Evolutionary conservation across 2,797 vertebrate species (phyloP).

Genomic region (Danio tinwini): DNA sequence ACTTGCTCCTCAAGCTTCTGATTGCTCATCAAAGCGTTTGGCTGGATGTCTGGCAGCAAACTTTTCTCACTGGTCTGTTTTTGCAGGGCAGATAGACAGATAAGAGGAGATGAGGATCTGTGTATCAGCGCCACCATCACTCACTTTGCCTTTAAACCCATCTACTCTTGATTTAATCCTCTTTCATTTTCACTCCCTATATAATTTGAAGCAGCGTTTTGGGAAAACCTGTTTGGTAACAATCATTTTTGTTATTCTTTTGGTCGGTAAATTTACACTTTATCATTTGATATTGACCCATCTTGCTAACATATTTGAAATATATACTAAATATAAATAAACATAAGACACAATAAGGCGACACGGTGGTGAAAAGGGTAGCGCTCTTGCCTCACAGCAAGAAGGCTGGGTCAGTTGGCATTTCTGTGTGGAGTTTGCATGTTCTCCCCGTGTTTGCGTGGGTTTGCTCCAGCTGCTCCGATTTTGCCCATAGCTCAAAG

Average conservation of each 20-base stretch:
- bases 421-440: no score
- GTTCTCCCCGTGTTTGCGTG: no score
- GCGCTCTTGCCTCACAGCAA: no score
- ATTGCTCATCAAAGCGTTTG: constrained; percentile 47
- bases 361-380: no score
- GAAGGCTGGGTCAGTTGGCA: no score
- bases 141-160: constrained; percentile 19
- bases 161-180: neutral
- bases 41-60: constrained; percentile 48
- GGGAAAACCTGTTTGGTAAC: neutral
- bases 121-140: constrained; percentile 21
- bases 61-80: constrained; percentile 23
- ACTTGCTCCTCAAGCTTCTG: constrained; percentile 47
- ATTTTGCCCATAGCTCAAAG: no score
- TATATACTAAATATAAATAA: no score
- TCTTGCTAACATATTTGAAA: no score
- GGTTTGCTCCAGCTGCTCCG: no score
- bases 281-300: neutral
- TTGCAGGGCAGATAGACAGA: constrained; percentile 48
- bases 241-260: neutral
- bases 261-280: neutral
- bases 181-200: neutral
- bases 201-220: neutral
- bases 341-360: no score
- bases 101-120: constrained; percentile 46